These are phyloP conservation scores for Venustoraphidia nigricollis DNA, from an alignment of 2,888 invertebrate genomes.

Conservation along the genomic window DNA sequence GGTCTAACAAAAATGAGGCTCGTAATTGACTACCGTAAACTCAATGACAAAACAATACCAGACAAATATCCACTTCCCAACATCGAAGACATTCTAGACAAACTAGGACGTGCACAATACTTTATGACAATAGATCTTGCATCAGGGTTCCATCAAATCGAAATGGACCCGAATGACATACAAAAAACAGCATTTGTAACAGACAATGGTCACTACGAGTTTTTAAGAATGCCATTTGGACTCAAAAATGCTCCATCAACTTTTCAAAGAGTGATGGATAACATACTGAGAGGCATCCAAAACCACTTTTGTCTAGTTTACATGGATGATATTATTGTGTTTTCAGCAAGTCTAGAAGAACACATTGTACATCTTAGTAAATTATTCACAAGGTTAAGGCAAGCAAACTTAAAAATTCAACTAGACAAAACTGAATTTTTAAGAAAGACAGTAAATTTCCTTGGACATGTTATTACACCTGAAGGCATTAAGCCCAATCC, in stretches of 20 bases:
- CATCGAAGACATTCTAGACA: slow-evolving; percentile 18
- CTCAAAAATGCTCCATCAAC: slow-evolving; percentile 2
- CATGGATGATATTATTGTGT: slow-evolving; percentile 17
- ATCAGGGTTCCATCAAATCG: slow-evolving; percentile 20
- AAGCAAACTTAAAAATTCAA: slow-evolving; percentile 15
- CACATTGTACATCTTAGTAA: slow-evolving; percentile 16
- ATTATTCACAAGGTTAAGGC: slow-evolving; percentile 16
- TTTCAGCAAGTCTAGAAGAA: slow-evolving; percentile 14
- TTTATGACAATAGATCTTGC: slow-evolving; percentile 19
- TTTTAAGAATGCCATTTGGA: slow-evolving; percentile 15
- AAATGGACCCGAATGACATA: slow-evolving; percentile 13
- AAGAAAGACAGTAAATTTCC: slow-evolving; percentile 19
- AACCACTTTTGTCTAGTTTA: slow-evolving; percentile 13
- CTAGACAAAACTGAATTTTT: slow-evolving; percentile 22
- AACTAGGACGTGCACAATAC: slow-evolving; percentile 17
- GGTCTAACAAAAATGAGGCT: slow-evolving; percentile 13
- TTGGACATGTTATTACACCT: slow-evolving; percentile 21
- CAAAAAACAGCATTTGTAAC: slow-evolving; percentile 18
- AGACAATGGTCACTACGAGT: slow-evolving; percentile 17
- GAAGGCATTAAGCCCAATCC: slow-evolving; percentile 23
- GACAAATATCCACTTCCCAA: slow-evolving; percentile 14
- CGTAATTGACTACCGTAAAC: slow-evolving; percentile 13
- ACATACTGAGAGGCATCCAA: slow-evolving; percentile 5
- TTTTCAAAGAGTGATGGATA: slow-evolving; percentile 8
- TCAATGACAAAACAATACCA: slow-evolving; percentile 14